Percentiles rank a stretch among this genome's conserved stretches.
Conservation (phyloP, 2,113 vertebrate species). For the Calonectris borealis region DNA sequence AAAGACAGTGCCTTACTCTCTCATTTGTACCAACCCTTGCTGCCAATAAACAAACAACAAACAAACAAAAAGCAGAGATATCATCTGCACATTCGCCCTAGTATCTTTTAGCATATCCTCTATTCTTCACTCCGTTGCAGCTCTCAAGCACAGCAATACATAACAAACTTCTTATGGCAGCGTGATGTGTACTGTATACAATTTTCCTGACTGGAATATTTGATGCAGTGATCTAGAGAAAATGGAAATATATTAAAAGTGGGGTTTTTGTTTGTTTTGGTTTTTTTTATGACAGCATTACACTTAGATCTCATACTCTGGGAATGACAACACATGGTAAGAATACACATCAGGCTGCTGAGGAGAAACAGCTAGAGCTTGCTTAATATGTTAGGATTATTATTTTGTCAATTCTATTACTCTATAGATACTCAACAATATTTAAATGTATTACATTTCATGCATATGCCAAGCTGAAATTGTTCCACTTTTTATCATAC, state of each 20-base stretch:
- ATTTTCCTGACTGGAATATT: neutral
- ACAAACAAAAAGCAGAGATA: neutral
- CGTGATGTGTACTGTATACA: fast-evolving
- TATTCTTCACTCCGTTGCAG: neutral
- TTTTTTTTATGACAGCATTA: neutral
- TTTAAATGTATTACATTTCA: neutral
- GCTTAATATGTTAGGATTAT: neutral
- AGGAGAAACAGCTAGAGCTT: neutral
- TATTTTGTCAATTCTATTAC: neutral
- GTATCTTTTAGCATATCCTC: neutral
- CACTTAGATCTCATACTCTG: neutral
- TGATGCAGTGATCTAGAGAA: neutral
- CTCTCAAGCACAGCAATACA: neutral
- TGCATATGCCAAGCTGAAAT: neutral
- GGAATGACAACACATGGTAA: neutral
- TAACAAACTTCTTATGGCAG: neutral
- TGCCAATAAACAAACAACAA: neutral
- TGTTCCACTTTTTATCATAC: neutral
- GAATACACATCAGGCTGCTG: neutral
- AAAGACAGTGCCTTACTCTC: neutral
- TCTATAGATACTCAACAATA: neutral
- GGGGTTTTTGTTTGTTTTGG: no score
- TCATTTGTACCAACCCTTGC: neutral
- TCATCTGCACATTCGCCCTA: neutral
- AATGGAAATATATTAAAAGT: neutral